phyloP scores from a whole-genome alignment of 2,888 invertebrate species.

The Brenthis hecate region DNA sequence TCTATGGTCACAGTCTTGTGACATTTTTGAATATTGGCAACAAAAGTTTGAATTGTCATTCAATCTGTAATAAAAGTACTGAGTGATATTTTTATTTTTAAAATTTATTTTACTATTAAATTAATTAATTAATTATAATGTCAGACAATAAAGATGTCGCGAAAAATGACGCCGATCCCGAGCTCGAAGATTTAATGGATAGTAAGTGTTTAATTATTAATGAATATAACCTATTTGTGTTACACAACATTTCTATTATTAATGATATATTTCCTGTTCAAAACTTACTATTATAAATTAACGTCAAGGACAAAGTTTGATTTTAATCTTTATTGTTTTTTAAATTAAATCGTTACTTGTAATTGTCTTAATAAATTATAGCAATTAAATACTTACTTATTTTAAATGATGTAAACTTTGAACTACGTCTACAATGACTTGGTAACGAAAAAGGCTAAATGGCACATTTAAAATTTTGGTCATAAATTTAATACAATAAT shows the following conservation, averaged over 20 bases:
- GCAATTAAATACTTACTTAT: neutral
- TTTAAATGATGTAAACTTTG: slow-evolving; percentile 15
- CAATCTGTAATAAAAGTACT: slow-evolving; percentile 1
- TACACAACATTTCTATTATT: slow-evolving; percentile 36
- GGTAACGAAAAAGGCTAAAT: neutral
- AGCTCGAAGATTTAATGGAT: slow-evolving; percentile 88
- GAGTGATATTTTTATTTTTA: slow-evolving; percentile 4
- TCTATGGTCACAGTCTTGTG: slow-evolving; percentile 35
- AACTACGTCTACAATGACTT: slow-evolving; percentile 10
- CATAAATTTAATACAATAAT: neutral
- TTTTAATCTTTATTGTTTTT: neutral
- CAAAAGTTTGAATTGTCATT: slow-evolving; percentile 13
- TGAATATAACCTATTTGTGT: slow-evolving; percentile 53
- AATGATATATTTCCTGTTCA: slow-evolving; percentile 1
- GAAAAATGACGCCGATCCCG: slow-evolving; percentile 81
- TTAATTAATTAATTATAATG: slow-evolving; percentile 50
- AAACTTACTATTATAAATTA: neutral
- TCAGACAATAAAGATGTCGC: slow-evolving; percentile 68
- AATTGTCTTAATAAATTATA: neutral
- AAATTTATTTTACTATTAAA: slow-evolving; percentile 1
- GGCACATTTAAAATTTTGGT: neutral
- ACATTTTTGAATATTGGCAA: slow-evolving; percentile 29
- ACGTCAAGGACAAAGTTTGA: too few species aligned
- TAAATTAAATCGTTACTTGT: neutral
- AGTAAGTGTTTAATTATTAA: slow-evolving; percentile 81